Evolutionary conservation across 1,140 invertebrate species (phyloP), one percentile per base, ranked within the genome.

Genomic region (Sinonovacula constricta): DNA sequence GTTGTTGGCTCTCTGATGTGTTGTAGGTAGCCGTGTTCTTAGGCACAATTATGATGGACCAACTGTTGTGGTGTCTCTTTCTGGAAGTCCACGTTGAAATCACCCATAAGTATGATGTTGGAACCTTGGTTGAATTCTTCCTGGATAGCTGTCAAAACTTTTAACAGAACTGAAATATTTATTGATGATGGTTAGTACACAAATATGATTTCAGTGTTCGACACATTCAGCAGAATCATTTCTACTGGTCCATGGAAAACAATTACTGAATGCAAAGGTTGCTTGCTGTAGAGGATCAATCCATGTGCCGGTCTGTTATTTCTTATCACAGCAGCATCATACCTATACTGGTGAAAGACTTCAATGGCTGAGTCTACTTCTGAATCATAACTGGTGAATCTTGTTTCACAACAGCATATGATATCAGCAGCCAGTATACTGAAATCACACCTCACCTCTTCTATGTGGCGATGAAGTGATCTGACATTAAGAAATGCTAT

Each of bases 401-500:
- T 45, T 10, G 39, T 45, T 45, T 45, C 39, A 45, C 7, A 45
- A 45, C 39, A 45, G 39, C 39, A 63, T n/a, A 63, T n/a, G 18
- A 60, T 28, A 63, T 60, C 57, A 62, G 36, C 28, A 36, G 57
- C 15, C 7, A 33, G 57, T 18, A 74, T 22, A 33, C 49, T 74
- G 34, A 33, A 45, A 45, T 74, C 70, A 53, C 22, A 45, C 30
- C 59, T n/a, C 5, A 74, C 59, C 62, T 74, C 70, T 18, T 36
- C 22, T 7, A 74, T 45, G 49, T 63, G 59, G n/a, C 59, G 30
- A 45, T 74, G 28, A 28, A 74, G 45, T 30, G 70, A 74, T 63
- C 39, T 62, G 31, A 59, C 70, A 74, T 74, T 74, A 26, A 74
- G 10, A 45, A 74, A 74, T 15, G 34, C 56, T 22, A 74, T 33